Evolutionary conservation across 1,140 invertebrate genomes (phyloP), one percentile per base, ranked within the genome.

Genomic region (Calephelis nemesis): DNA sequence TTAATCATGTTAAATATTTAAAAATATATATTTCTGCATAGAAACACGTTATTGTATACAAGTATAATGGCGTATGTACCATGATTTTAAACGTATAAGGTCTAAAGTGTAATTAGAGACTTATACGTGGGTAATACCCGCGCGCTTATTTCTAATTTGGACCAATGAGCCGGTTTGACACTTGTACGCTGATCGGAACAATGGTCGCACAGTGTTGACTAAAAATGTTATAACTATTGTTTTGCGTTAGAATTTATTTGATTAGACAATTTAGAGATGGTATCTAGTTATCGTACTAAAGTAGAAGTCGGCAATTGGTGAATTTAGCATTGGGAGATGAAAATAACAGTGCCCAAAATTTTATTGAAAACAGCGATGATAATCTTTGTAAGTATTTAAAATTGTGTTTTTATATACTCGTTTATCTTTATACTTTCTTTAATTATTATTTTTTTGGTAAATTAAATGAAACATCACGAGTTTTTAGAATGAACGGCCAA

Each of bases 11-110:
- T 30, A 2, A 3, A 30, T 30, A 19, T 19, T n/a, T 19, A 19
- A 19, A 30, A 30, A 30, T 4, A 30, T 30, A 30, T 30, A 30
- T 30, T 30, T 30, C 4, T 30, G 30, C 30, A 30, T 30, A 30
- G 5, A 47, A 47, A 47, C 47, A 47, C 47, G 1, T 8, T 47
- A 8, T 64, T 64, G 40, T 64, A 15, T 48, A 49, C 4, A 11
- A 52, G 48, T 52, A 65, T 54, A 65, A 52, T 5, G 48, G 19
- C 48, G 0, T n/a, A 65, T 65, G 49, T 65, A 40, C 5, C 64
- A 42, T 54, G 30, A 52, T 13, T 66, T 66, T 52, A 52, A 66
- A 66, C 50, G 49, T 66, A 54, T 13, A 52, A 66, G 30, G 64
- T 40, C 64, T 9, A 54, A 66, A 54, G 11, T 47, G 50, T 66